Base-by-base conservation (phyloP, 2,797 vertebrate genomes). In the Rachycentron canadum region DNA sequence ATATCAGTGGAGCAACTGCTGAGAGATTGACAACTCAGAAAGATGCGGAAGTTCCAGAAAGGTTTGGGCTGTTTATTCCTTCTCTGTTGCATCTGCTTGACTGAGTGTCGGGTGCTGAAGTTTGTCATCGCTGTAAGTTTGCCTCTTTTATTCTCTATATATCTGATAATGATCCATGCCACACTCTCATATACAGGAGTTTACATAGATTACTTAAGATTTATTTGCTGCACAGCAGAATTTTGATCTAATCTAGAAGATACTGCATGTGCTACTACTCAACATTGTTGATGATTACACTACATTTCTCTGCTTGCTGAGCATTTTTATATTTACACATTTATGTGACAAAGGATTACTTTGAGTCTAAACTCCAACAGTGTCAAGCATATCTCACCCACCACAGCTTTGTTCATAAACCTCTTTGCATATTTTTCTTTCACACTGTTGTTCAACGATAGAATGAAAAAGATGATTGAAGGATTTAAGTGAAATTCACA, bases 41-140 rank as follows among this genome's bases (percentile, higher is more conserved):
- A 69, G 57, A 93, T 91, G 91, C 47, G 26, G 82, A 80, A 26
- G 56, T 58, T 77, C 14, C 77, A 68, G 72, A 73, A 38, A 55
- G 74, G 32, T 79, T 45, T 83, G 26, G 40, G 63, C 40, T 92
- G 76, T 71, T 64, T 92, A 1, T 43, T 87, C 32, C 74, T 93
- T 16, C 73, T 92, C 26, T 89, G 69, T 32, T 86, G 79, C 78
- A 3, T 76, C 82, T 79, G 72, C 53, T 32, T 68, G 30, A 81
- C 79, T 12, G 84, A 94, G 45, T 76, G 83, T 65, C 90, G 91
- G n/a, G 49, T 85, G 67, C 89, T 93, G 69, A 94, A 89, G 86
- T 94, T 93, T 82, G 92, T 93, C 3, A 88, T 91, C 0, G 91
- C 89, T 12, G 93, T 94, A 79, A 93, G 93, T 92, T 30, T 43